phyloP scores from a whole-genome alignment of 2,888 invertebrate species.

The Trichopoda pennipes region DNA sequence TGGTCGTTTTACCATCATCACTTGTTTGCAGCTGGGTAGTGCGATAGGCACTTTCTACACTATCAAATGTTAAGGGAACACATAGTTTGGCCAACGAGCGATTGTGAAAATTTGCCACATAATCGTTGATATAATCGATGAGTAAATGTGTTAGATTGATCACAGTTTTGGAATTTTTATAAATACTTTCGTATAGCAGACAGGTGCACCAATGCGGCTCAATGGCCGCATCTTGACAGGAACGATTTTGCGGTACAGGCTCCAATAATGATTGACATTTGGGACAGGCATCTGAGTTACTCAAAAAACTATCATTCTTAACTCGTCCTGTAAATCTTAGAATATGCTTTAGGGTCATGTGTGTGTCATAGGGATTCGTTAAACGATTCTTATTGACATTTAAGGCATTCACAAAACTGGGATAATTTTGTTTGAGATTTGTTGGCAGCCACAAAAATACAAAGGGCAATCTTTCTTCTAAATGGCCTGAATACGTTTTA shows the following conservation, averaged over 20 bases:
- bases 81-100: slow-evolving; percentile 81
- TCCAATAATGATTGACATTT: slow-evolving; percentile 85
- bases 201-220: slow-evolving; percentile 90
- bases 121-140: slow-evolving; percentile 77
- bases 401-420: slow-evolving; percentile 83
- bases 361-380: slow-evolving; percentile 88
- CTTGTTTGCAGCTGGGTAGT: slow-evolving; percentile 68
- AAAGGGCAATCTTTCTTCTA: slow-evolving; percentile 89
- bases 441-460: slow-evolving; percentile 86
- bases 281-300: slow-evolving; percentile 83
- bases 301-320: slow-evolving; percentile 68
- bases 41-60: slow-evolving; percentile 83
- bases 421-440: slow-evolving; percentile 83
- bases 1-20: slow-evolving; percentile 50
- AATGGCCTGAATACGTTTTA: slow-evolving; percentile 86
- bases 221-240: slow-evolving; percentile 86
- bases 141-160: slow-evolving; percentile 81
- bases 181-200: slow-evolving; percentile 82
- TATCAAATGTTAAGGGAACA: slow-evolving; percentile 82
- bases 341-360: slow-evolving; percentile 86
- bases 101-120: slow-evolving; percentile 75
- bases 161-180: slow-evolving; percentile 82
- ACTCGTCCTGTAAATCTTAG: slow-evolving; percentile 82
- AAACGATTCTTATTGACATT: slow-evolving; percentile 85
- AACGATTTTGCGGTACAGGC: slow-evolving; percentile 83